Evolutionary conservation across 2,797 vertebrate species (phyloP).

Genomic region (Valencia hispanica): DNA sequence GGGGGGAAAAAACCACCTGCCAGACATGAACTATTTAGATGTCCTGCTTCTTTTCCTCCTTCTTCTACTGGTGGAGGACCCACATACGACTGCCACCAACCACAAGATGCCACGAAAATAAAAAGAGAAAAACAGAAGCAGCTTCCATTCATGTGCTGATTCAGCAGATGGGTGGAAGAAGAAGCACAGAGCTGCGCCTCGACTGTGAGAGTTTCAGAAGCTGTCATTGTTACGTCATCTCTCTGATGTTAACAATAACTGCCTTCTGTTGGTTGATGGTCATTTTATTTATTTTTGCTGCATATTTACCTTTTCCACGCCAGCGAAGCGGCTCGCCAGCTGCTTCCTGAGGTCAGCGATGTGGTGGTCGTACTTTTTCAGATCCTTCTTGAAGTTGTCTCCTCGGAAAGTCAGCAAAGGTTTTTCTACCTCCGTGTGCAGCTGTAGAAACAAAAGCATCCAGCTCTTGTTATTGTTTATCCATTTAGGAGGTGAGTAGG

Average conservation of each 20-base stretch:
- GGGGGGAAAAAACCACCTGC: neutral
- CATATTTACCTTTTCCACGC: constrained; percentile 91
- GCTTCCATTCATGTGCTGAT: constrained; percentile 42
- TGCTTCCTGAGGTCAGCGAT: constrained; percentile 95
- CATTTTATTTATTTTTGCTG: neutral
- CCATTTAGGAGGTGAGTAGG: too few relatives aligned
- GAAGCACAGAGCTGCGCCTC: neutral
- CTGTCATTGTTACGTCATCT: constrained; percentile 21
- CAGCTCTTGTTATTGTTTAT: too few relatives aligned
- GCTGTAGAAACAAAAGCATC: constrained; percentile 79
- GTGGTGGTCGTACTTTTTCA: constrained; percentile 98
- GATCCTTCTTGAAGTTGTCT: constrained; percentile 98
- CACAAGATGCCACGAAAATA: constrained; percentile 2
- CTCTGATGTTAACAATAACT: constrained; percentile 15
- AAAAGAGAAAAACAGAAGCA: constrained; percentile 9
- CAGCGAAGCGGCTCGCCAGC: constrained; percentile 89
- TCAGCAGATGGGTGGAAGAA: constrained; percentile 34
- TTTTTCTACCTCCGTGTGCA: constrained; percentile 95
- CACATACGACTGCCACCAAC: constrained; percentile 22
- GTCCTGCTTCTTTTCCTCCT: neutral
- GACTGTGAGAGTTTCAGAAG: constrained; percentile 27
- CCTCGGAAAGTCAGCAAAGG: constrained; percentile 92
- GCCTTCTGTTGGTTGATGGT: neutral
- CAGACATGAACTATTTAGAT: neutral
- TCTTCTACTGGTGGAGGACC: neutral